phyloP scores from a whole-genome alignment of 2,797 vertebrate species.

The Acanthurus tractus region DNA sequence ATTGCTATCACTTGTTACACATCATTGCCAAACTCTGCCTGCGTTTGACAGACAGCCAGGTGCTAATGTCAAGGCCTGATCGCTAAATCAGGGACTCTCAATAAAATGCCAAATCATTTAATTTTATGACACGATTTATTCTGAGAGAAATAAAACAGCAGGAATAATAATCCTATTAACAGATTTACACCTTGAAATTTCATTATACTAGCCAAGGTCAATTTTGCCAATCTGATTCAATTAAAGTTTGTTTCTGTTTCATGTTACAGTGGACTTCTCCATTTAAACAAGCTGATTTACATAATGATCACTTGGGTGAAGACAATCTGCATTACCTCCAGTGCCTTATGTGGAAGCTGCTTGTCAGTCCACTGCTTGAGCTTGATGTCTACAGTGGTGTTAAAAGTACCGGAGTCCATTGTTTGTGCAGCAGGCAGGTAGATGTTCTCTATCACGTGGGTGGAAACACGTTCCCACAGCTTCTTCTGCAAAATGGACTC shows the following conservation, averaged over 20 bases:
- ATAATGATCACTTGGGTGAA: not conserved
- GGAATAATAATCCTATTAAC: not conserved
- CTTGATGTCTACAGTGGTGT: constrained; percentile 98
- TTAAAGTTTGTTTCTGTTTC: not conserved
- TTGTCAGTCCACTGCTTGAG: constrained; percentile 99
- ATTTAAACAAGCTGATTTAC: constrained; percentile 11
- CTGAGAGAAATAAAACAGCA: not conserved
- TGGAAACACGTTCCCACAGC: constrained; percentile 97
- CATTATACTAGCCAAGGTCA: not conserved
- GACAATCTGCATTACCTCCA: constrained; percentile 88
- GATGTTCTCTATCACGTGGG: constrained; percentile 99
- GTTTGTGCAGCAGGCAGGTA: constrained; percentile 98
- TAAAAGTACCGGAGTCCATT: constrained; percentile 96
- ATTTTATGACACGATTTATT: not conserved
- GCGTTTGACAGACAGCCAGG: no score
- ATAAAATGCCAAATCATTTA: no score
- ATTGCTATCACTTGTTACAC: no score
- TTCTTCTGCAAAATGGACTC: constrained; percentile 97
- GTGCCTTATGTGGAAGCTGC: constrained; percentile 96
- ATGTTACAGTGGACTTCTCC: not conserved
- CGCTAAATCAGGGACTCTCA: no score
- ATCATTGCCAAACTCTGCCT: no score
- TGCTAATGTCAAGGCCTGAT: no score
- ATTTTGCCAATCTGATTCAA: not conserved
- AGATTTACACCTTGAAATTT: not conserved